phyloP scores from a whole-genome alignment of 2,888 invertebrate species.

The Dynastes tityus region DNA sequence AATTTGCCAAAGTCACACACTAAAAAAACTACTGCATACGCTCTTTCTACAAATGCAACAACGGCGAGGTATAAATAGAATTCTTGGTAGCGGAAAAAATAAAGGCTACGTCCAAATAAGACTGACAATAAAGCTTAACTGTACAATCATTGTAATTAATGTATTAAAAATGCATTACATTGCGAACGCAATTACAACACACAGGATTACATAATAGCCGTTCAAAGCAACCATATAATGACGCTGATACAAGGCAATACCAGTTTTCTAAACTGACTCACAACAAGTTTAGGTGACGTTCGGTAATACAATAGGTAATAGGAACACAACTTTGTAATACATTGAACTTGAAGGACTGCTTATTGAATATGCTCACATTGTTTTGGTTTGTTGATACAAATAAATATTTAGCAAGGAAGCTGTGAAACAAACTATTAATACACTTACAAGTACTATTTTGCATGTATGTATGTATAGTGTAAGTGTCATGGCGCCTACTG shows the following conservation, averaged over 20 bases:
- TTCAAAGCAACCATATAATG: constrained; percentile 32
- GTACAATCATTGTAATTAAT: constrained; percentile 40
- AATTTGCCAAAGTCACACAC: not conserved
- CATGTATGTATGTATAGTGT: too few relatives aligned
- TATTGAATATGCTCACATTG: not conserved
- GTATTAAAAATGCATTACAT: constrained; percentile 36
- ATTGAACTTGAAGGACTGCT: constrained; percentile 25
- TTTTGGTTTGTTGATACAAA: too few relatives aligned
- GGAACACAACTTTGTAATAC: not conserved
- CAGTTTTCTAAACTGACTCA: constrained; percentile 41
- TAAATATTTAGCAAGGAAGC: too few relatives aligned
- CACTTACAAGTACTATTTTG: too few relatives aligned
- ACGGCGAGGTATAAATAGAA: constrained; percentile 6
- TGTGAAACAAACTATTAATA: too few relatives aligned
- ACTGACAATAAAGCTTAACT: constrained; percentile 16
- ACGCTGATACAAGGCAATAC: constrained; percentile 34
- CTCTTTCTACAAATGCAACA: constrained; percentile 2
- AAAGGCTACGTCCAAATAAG: constrained; percentile 26
- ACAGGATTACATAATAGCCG: constrained; percentile 30
- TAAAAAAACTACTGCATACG: not conserved
- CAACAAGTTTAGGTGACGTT: constrained; percentile 34
- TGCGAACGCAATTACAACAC: constrained; percentile 38
- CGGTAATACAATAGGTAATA: constrained; percentile 17
- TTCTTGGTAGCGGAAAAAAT: constrained; percentile 31
- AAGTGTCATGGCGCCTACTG: too few relatives aligned